A percentile compares a stretch with the other conserved stretches of the same genome.
phyloP scores from a whole-genome alignment of 2,888 invertebrate species.

The Harpalus rubripes region DNA sequence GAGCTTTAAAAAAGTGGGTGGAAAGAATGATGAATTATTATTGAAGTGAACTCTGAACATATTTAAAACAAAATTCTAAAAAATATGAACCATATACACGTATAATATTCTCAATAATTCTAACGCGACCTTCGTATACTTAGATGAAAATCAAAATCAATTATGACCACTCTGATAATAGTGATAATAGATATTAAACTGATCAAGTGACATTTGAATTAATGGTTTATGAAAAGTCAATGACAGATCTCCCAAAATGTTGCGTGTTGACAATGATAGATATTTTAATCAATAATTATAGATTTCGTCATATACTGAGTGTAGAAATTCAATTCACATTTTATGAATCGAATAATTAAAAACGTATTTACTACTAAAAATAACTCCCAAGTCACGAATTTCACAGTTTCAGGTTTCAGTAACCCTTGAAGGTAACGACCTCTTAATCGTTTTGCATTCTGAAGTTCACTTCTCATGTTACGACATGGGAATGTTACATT shows the following conservation, averaged over 20 bases:
- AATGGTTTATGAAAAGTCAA: no score
- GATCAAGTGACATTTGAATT: no score
- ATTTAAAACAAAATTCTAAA: no score
- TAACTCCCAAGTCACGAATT: conserved; percentile 26
- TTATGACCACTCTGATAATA: no score
- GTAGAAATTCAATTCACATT: conserved; percentile 22
- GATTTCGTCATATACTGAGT: neutral
- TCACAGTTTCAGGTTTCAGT: conserved; percentile 37
- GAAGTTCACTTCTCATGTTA: neutral
- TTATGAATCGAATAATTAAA: conserved; percentile 11
- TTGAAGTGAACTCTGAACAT: no score
- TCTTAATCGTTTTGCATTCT: neutral
- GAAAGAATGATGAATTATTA: no score
- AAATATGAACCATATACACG: no score
- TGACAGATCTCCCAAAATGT: neutral
- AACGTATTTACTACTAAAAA: conserved; percentile 28
- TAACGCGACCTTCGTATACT: no score
- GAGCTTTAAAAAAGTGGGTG: no score
- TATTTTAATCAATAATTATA: neutral
- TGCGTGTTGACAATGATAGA: neutral
- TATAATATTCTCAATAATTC: no score
- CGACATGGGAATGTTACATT: neutral
- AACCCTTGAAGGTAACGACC: conserved; percentile 38
- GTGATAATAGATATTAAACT: no score
- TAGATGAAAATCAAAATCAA: no score